A percentile compares a stretch with the other conserved stretches of the same genome.
Evolutionary conservation across 2,797 vertebrate species (phyloP).

Genomic region (Taenioides sp.): DNA sequence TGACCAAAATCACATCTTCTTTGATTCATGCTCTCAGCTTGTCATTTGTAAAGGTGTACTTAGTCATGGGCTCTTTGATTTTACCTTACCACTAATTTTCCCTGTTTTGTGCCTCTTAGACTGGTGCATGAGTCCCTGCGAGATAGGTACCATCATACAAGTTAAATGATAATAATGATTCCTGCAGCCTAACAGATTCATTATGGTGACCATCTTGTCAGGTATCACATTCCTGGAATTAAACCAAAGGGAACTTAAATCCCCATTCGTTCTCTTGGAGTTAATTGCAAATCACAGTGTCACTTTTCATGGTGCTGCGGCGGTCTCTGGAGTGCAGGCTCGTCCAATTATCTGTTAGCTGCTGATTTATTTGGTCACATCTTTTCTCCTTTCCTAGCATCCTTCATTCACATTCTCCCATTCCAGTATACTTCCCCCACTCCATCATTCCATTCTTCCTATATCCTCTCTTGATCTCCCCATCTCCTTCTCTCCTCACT

Average conservation of each 20-base stretch:
- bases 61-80: neutral
- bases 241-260: constrained; percentile 59
- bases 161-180: constrained; percentile 60
- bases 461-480: constrained; percentile 14
- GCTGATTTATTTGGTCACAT: constrained; percentile 71
- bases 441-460: constrained; percentile 52
- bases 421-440: constrained; percentile 22
- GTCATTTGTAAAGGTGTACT: neutral
- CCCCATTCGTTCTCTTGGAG: constrained; percentile 48
- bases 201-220: constrained; percentile 52
- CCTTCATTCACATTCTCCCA: constrained; percentile 47
- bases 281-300: constrained; percentile 74
- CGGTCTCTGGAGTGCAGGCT: constrained; percentile 54
- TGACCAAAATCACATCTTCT: neutral
- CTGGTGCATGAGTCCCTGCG: constrained; percentile 21
- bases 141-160: constrained; percentile 22
- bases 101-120: constrained; percentile 28
- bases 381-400: constrained; percentile 49
- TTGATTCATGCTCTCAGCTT: neutral
- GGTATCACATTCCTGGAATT: constrained; percentile 55
- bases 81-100: constrained; percentile 22
- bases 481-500: constrained; percentile 31
- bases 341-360: constrained; percentile 68
- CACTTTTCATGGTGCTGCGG: constrained; percentile 57
- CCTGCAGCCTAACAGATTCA: constrained; percentile 48